Evolutionary conservation across 2,113 vertebrate genomes (phyloP).

Genomic region (Gallinago media): DNA sequence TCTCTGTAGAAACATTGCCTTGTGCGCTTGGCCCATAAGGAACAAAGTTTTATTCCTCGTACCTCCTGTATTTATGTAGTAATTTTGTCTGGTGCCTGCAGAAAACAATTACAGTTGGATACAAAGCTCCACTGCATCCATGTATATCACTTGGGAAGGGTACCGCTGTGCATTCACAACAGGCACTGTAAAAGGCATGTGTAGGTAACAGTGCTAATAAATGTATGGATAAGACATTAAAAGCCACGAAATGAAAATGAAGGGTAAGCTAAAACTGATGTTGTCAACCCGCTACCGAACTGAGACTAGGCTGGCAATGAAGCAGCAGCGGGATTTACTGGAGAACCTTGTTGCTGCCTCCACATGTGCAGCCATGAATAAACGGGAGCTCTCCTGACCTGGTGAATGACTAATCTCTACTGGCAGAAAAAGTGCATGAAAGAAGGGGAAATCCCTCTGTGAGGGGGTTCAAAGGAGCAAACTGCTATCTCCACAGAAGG

Average conservation of each 20-base stretch:
- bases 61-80: neutral
- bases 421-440: neutral
- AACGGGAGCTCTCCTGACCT: neutral
- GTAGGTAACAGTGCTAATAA: neutral
- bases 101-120: neutral
- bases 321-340: neutral
- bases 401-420: neutral
- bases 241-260: neutral
- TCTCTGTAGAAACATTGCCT: neutral
- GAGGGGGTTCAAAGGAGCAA: neutral
- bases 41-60: neutral
- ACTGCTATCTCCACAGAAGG: neutral
- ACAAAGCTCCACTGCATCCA: neutral
- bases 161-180: neutral
- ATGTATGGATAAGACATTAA: neutral
- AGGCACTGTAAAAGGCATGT: neutral
- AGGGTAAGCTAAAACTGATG: neutral
- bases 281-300: neutral
- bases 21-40: neutral
- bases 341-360: neutral
- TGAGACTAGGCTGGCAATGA: neutral
- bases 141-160: neutral
- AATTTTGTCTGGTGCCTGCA: neutral
- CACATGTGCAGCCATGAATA: neutral
- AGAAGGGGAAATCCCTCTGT: neutral